These are phyloP conservation scores for Huso huso DNA, from an alignment of 2,797 vertebrate species.

Conservation along the genomic window DNA sequence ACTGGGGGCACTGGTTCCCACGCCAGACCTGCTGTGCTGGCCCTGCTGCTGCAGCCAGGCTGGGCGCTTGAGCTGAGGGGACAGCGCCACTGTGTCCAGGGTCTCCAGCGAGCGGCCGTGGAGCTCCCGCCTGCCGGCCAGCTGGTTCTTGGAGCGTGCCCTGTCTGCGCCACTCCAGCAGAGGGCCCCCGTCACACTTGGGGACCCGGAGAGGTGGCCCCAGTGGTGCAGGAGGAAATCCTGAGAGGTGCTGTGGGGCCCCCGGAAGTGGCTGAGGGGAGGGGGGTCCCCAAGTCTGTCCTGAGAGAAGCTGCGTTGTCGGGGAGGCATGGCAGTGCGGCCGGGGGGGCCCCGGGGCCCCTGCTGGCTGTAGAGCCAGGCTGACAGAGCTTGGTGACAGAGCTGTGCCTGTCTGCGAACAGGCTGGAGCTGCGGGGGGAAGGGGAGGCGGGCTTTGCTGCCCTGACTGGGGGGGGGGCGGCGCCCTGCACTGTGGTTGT, in stretches of 20 bases:
- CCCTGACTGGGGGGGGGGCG: slow-evolving; percentile 27
- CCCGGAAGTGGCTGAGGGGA: slow-evolving; percentile 17
- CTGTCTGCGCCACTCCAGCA: slow-evolving; percentile 30
- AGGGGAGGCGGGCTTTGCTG: slow-evolving; percentile 39
- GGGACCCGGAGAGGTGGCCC: slow-evolving; percentile 47
- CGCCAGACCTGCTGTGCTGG: slow-evolving; percentile 39
- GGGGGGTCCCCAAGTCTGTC: slow-evolving; percentile 71
- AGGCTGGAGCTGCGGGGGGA: slow-evolving; percentile 28
- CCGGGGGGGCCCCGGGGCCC: slow-evolving; percentile 49
- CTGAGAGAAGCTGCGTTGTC: slow-evolving; percentile 84
- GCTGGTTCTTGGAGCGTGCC: slow-evolving; percentile 74
- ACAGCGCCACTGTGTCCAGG: slow-evolving; percentile 57
- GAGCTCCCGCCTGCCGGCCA: slow-evolving; percentile 54
- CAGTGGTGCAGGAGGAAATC: slow-evolving; percentile 76
- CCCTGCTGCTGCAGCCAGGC: slow-evolving; percentile 45
- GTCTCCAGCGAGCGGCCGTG: slow-evolving; percentile 75
- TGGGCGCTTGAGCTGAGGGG: slow-evolving; percentile 56
- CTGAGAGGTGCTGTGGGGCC: slow-evolving; percentile 89
- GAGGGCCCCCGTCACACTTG: slow-evolving; percentile 15
- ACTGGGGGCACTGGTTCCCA: slow-evolving; percentile 20
- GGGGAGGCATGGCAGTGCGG: slow-evolving; percentile 56
- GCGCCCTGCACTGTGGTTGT: slow-evolving; percentile 42
- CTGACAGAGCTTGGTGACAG: slow-evolving; percentile 81
- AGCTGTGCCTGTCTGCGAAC: slow-evolving; percentile 55
- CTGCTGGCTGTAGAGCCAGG: slow-evolving; percentile 83